phyloP scores from a whole-genome alignment of 2,888 invertebrate genomes.

The Tuberolachnus salignus region DNA sequence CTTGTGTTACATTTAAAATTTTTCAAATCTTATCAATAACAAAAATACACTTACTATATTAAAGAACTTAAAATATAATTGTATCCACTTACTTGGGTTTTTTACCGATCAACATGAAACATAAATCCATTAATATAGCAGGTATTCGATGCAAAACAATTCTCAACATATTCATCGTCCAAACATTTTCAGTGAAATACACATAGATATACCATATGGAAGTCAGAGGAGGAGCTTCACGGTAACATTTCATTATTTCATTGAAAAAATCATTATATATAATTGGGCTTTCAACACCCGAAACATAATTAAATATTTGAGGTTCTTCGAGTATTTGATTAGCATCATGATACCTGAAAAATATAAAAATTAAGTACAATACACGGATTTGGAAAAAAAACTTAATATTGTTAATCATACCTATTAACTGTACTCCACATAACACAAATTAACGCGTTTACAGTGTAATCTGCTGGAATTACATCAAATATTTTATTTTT shows the following conservation, averaged over 20 bases:
- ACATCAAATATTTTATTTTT: background rate
- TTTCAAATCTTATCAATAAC: no score
- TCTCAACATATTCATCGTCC: background rate
- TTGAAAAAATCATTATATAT: background rate
- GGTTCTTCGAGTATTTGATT: background rate
- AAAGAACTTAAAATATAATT: no score
- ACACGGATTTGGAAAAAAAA: no score
- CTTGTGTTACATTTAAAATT: no score
- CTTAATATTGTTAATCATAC: background rate
- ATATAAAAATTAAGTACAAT: no score
- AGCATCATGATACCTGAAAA: background rate
- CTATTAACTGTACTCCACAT: conserved; percentile 29
- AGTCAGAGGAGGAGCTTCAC: background rate
- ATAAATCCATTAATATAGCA: background rate
- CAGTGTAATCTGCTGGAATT: conserved; percentile 12
- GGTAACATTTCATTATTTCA: background rate
- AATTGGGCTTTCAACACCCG: background rate
- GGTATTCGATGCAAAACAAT: conserved; percentile 15
- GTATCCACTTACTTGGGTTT: background rate
- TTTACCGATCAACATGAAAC: background rate
- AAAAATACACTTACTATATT: no score
- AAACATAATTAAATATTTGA: conserved; percentile 22
- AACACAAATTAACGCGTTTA: conserved; percentile 2
- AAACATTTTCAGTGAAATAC: background rate
- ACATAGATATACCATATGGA: conserved; percentile 1